Base-by-base conservation (phyloP, 2,797 vertebrate genomes). In the Rhinogobio ventralis region DNA sequence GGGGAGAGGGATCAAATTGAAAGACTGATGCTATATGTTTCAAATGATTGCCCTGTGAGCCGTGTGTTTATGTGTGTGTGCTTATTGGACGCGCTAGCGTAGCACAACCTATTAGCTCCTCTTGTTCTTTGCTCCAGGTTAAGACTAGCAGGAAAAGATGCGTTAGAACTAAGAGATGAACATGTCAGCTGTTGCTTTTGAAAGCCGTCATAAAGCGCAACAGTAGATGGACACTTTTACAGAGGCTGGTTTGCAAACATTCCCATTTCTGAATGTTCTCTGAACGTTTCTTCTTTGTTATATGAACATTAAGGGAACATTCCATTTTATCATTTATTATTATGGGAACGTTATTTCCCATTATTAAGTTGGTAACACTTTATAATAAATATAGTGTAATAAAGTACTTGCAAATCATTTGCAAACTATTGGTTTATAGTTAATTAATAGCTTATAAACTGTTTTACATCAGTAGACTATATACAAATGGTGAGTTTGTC, bases 1-100 rank as follows among this genome's bases (percentile, higher is more conserved):
- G 82, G 86, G 86, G 90, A 91, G 92, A 92, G 90, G 89, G 93
- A 94, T 92, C 93, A 93, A 94, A 94, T 93, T 93, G 92, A 93
- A 94, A 95, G 93, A 94, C 92, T 94, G 94, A 94, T 90, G 93
- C 91, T 93, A 90, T 90, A 90, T 94, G 94, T 95, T 94, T 94
- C 92, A 92, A 90, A 93, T 94, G 93, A 95, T 94, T 94, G 94
- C 92, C 93, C 91, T 92, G 92, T 91, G 91, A 90, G 90, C 88
- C 89, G 91, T 89, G 91, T 88, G 91, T 89, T 91, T 86, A 88
- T 86, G 91, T 90, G 90, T 49, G 60, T 87, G 78, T 25, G 91
- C 90, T 90, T 89, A 91, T 90, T 83, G 93, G 89, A 93, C 90
- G 87, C 87, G 86, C 89, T 91, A 89, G 87, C 89, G 90, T 92